These are phyloP conservation scores for Lepeophtheirus salmonis DNA, from an alignment of 1,140 invertebrate species.

Conservation along the genomic window DNA sequence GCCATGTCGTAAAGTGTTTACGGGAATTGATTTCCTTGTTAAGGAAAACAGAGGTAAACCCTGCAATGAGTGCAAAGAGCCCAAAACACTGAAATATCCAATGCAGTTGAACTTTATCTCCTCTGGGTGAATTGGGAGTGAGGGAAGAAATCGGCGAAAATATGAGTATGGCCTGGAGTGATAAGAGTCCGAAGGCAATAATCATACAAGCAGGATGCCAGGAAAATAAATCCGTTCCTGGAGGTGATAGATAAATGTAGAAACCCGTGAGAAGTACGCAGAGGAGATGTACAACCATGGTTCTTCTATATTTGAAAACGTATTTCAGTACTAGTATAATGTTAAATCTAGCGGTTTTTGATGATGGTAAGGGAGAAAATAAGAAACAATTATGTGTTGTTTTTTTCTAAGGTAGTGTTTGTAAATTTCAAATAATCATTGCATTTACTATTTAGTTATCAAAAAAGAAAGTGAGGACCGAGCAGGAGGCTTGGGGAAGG, in stretches of 20 bases:
- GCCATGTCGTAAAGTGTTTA: slow-evolving; percentile 15
- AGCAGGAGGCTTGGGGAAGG: too few relatives aligned
- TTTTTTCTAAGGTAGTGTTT: too few relatives aligned
- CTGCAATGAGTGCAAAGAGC: neutral
- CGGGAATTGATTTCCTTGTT: slow-evolving; percentile 5
- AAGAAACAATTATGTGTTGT: too few relatives aligned
- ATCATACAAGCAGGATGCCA: slow-evolving; percentile 14
- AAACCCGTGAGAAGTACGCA: neutral
- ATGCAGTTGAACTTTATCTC: slow-evolving; percentile 12
- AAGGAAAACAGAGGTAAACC: slow-evolving; percentile 3
- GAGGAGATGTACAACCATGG: slow-evolving; percentile 15
- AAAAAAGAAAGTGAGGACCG: too few relatives aligned
- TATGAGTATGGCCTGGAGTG: slow-evolving; percentile 10
- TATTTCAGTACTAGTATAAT: too few relatives aligned
- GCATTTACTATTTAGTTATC: too few relatives aligned
- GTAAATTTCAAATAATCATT: too few relatives aligned
- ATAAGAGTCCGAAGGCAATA: neutral
- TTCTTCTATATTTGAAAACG: too few relatives aligned
- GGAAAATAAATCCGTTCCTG: slow-evolving; percentile 14
- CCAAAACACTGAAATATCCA: slow-evolving; percentile 12
- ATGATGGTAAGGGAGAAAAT: too few relatives aligned
- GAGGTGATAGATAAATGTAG: neutral
- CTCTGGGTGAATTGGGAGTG: neutral
- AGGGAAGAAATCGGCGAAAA: slow-evolving; percentile 10
- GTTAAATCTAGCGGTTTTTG: too few relatives aligned